Evolutionary conservation across 1,140 invertebrate genomes (phyloP).

Genomic region (Drosophila sproati): DNA sequence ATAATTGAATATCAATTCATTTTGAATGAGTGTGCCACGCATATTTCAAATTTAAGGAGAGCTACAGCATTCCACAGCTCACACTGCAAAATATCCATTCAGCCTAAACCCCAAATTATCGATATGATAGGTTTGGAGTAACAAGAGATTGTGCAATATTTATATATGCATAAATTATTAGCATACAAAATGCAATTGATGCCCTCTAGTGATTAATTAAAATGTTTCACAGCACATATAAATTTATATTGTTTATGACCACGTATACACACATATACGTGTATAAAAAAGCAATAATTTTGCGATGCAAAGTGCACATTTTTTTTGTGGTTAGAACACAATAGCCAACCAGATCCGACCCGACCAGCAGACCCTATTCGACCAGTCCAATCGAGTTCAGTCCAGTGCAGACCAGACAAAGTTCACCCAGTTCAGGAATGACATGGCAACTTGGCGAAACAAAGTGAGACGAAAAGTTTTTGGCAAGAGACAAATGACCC

Average conservation of each 20-base stretch:
- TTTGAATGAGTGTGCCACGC: conserved; percentile 53
- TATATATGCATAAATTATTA: conserved; percentile 74
- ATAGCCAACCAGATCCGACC: background rate
- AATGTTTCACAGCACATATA: conserved; percentile 77
- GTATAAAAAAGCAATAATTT: conserved; percentile 30
- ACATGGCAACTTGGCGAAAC: conserved; percentile 77
- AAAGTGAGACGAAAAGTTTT: conserved; percentile 76
- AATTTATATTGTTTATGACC: conserved; percentile 79
- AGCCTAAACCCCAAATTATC: conserved; percentile 52
- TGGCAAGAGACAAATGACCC: conserved; percentile 75
- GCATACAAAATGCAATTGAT: conserved; percentile 81
- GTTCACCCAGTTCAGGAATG: conserved; percentile 40
- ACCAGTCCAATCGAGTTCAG: background rate
- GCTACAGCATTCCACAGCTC: background rate
- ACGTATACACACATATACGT: conserved; percentile 1
- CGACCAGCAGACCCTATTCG: background rate
- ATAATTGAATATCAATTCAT: conserved; percentile 83
- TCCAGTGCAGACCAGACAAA: conserved; percentile 18
- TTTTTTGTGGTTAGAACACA: conserved; percentile 49
- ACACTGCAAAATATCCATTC: background rate
- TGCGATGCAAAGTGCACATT: conserved; percentile 40
- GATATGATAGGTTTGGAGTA: conserved; percentile 31
- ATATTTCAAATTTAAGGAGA: background rate
- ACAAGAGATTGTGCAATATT: conserved; percentile 67
- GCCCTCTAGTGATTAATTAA: conserved; percentile 81